phyloP scores from a whole-genome alignment of 2,797 vertebrate genomes.

The Cyprinodon diabolis region DNA sequence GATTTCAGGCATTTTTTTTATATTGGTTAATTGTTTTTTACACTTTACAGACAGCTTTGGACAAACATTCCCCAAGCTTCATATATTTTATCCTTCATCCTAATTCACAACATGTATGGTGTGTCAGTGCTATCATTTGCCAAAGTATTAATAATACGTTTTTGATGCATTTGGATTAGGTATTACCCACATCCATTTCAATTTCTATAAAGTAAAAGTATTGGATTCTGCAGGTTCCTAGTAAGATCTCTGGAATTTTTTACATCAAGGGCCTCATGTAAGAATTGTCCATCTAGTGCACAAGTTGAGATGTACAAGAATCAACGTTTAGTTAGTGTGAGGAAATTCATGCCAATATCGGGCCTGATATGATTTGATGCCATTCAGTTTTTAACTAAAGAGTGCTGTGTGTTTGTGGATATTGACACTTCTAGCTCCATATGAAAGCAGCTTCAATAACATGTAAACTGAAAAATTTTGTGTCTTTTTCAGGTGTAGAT shows the following conservation, averaged over 20 bases:
- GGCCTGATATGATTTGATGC: too few species aligned
- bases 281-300: too few species aligned
- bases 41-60: neutral
- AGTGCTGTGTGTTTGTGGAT: too few species aligned
- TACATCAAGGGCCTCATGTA: neutral
- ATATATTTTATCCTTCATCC: neutral
- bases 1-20: slow-evolving; percentile 24
- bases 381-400: too few species aligned
- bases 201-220: neutral
- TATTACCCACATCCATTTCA: neutral
- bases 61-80: neutral
- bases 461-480: too few species aligned
- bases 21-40: neutral
- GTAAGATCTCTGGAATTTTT: neutral
- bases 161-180: neutral
- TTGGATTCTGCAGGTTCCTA: neutral
- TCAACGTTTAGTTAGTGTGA: too few species aligned
- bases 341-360: too few species aligned
- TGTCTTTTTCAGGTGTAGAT: too few species aligned
- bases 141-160: neutral
- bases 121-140: neutral
- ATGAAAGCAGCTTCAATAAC: too few species aligned
- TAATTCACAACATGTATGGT: neutral
- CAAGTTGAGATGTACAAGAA: too few species aligned
- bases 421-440: too few species aligned